Evolutionary conservation across 2,797 vertebrate genomes (phyloP).

Genomic region (Ceryle rudis): DNA sequence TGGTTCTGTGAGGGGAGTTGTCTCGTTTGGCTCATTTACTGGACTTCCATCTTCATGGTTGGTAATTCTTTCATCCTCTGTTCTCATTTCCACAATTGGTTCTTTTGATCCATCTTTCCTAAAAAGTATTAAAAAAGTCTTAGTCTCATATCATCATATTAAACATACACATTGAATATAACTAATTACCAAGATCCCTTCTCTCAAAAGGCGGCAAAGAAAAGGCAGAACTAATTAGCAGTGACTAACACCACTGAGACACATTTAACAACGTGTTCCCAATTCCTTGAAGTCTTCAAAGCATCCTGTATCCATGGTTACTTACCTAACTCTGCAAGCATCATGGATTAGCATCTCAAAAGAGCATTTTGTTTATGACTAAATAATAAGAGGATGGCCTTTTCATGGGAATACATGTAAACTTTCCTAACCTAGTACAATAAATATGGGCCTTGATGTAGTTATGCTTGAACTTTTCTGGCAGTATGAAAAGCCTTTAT

Average conservation of each 20-base stretch:
- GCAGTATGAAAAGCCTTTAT: background rate
- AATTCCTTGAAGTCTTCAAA: slow-evolving; percentile 53
- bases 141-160: background rate
- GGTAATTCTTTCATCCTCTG: slow-evolving; percentile 86
- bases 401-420: background rate
- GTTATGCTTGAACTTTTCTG: background rate
- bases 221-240: slow-evolving; percentile 45
- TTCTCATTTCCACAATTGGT: slow-evolving; percentile 89
- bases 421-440: background rate
- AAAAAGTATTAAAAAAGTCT: slow-evolving; percentile 60
- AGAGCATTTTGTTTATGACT: slow-evolving; percentile 40
- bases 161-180: background rate
- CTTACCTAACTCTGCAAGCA: background rate
- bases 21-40: slow-evolving; percentile 88
- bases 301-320: slow-evolving; percentile 25
- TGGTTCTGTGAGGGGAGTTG: slow-evolving; percentile 88
- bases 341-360: slow-evolving; percentile 37
- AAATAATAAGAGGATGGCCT: background rate
- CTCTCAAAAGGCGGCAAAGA: background rate
- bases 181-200: background rate
- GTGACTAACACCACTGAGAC: slow-evolving; percentile 11
- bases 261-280: background rate
- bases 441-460: background rate
- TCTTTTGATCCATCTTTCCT: slow-evolving; percentile 89
- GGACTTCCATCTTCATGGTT: slow-evolving; percentile 86